A percentile compares a stretch with the other conserved stretches of the same genome.
These are phyloP conservation scores for Cyprinodon diabolis DNA, from an alignment of 2,797 vertebrate genomes.

Conservation along the genomic window DNA sequence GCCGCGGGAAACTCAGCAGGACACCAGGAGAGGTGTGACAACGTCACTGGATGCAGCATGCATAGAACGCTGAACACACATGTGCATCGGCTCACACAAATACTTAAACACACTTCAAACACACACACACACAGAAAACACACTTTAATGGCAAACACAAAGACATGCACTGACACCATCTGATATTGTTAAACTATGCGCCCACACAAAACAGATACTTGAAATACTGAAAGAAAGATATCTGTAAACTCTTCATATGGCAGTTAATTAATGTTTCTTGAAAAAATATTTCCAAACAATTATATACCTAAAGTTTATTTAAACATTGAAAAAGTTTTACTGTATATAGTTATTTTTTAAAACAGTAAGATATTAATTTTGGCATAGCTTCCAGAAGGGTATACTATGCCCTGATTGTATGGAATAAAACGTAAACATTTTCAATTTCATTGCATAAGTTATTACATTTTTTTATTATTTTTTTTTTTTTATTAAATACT, in stretches of 20 bases:
- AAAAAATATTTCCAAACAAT: slow-evolving; percentile 18
- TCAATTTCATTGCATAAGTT: background rate
- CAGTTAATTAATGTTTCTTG: slow-evolving; percentile 50
- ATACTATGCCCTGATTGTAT: background rate
- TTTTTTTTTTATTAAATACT: background rate
- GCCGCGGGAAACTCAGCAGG: slow-evolving; percentile 78
- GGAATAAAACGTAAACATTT: slow-evolving; percentile 2
- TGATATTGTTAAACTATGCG: slow-evolving; percentile 69
- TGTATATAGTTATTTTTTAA: background rate
- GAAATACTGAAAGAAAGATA: slow-evolving; percentile 45
- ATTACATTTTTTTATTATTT: background rate
- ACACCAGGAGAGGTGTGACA: slow-evolving; percentile 77
- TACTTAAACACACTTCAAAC: slow-evolving; percentile 46
- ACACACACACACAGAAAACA: slow-evolving; percentile 32
- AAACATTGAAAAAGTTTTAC: background rate
- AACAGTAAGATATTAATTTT: slow-evolving; percentile 5
- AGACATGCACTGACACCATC: slow-evolving; percentile 64
- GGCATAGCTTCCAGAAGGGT: background rate
- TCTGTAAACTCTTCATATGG: slow-evolving; percentile 32
- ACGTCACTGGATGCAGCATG: slow-evolving; percentile 70
- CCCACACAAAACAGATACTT: slow-evolving; percentile 67
- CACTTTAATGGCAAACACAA: slow-evolving; percentile 52
- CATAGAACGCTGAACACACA: slow-evolving; percentile 58
- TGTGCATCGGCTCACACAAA: slow-evolving; percentile 27
- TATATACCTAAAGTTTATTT: slow-evolving; percentile 23